These are phyloP conservation scores for Penaeus monodon DNA, from an alignment of 2,888 invertebrate species.

Conservation along the genomic window DNA sequence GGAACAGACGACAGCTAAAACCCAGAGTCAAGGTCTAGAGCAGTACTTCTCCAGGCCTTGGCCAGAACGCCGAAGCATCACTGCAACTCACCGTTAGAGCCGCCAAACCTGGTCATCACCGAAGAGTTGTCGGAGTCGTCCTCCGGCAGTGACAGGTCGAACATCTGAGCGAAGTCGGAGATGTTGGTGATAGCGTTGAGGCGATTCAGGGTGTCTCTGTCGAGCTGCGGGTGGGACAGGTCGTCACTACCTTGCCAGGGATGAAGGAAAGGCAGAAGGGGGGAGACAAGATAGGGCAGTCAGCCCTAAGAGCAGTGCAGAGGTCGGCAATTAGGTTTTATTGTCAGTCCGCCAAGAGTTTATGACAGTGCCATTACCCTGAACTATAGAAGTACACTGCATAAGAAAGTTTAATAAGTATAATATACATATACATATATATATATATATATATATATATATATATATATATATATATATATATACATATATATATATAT, in stretches of 20 bases:
- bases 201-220: not conserved
- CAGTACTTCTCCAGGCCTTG: too few relatives aligned
- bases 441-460: not conserved
- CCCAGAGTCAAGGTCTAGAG: too few relatives aligned
- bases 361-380: too few relatives aligned
- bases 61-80: not conserved
- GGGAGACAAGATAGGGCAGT: too few relatives aligned
- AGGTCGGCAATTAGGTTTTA: too few relatives aligned
- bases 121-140: not conserved
- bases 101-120: not conserved
- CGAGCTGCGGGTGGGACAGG: conserved; percentile 11
- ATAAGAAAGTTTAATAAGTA: too few relatives aligned
- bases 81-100: not conserved
- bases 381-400: too few relatives aligned
- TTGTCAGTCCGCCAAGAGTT: too few relatives aligned
- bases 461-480: not conserved
- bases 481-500: conserved; percentile 2
- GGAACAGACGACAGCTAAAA: too few relatives aligned
- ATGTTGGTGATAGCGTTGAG: conserved; percentile 19
- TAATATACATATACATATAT: too few relatives aligned
- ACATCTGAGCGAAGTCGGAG: conserved; percentile 20
- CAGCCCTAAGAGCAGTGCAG: not conserved
- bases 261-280: too few relatives aligned
- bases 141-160: not conserved
- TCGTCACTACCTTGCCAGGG: too few relatives aligned